Evolutionary conservation across 2,113 vertebrate genomes (phyloP), one percentile per base, ranked within the genome.

Genomic region (Canis aureus): DNA sequence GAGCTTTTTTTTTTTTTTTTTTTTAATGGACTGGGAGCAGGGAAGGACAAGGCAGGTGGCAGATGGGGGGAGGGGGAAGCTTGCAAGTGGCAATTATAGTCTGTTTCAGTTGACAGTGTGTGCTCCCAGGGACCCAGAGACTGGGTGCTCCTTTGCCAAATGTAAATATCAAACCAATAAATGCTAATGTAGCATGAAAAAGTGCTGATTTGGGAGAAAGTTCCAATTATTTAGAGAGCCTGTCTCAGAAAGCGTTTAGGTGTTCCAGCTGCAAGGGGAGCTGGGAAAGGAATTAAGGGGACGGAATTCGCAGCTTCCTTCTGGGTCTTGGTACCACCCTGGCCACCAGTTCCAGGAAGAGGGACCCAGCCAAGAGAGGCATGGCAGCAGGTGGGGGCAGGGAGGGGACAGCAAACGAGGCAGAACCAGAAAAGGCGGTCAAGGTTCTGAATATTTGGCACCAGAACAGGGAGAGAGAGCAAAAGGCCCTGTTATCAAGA

Each of bases 151-250:
- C 89, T 91, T 76, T 89, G 74, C 91, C 89, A 93, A 97, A 81
- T 97, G 97, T 94, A 98, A 98, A 98, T 97, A 96, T 98, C 97
- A 98, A 97, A 95, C 95, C 97, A 97, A 92, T 98, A 97, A 98
- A 97, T 94, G 97, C 88, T 98, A 98, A 98, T 95, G 97, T 94
- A 96, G 97, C 97, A 87, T 97, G 96, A 94, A 95, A 97, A 97
- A 97, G 85, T 96, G 96, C 97, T 97, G 97, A 97, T 97, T 95
- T 95, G 93, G 89, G 95, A 96, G 95, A 97, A 97, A 97, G 91
- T 94, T 95, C n/a, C 90, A 62, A 89, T 95, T 92, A 74, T 84
- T 96, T 83, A 92, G 73, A 96, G 92, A 96, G 85, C 94, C 91
- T 71, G 96, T 97, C 13, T 1, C 83, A 53, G 93, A 95, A 93